Evolutionary conservation across 2,888 invertebrate genomes (phyloP).

Genomic region (Amphipyra berbera): DNA sequence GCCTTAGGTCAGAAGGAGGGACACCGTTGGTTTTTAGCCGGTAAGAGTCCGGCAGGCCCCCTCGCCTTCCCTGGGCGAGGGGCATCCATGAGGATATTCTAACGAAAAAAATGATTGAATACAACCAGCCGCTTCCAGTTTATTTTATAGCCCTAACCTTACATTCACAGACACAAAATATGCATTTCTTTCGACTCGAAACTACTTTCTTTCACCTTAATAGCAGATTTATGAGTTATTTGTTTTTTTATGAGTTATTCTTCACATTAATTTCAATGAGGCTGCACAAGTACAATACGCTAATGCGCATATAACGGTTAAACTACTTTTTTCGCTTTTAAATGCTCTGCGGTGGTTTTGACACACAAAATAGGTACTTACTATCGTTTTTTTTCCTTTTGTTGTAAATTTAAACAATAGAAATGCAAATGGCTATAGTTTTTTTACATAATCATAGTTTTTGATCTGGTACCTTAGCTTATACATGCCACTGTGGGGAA

Average conservation of each 20-base stretch:
- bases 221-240: slow-evolving; percentile 51
- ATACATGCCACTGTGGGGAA: too few relatives aligned
- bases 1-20: too few relatives aligned
- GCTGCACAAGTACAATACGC: slow-evolving; percentile 6
- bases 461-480: neutral
- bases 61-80: too few relatives aligned
- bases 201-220: slow-evolving; percentile 67
- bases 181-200: slow-evolving; percentile 2
- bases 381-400: slow-evolving; percentile 1
- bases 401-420: slow-evolving; percentile 13
- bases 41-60: too few relatives aligned
- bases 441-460: slow-evolving; percentile 2
- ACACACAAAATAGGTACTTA: neutral
- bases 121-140: too few relatives aligned
- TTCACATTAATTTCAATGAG: slow-evolving; percentile 16
- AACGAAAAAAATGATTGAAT: too few relatives aligned
- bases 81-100: too few relatives aligned
- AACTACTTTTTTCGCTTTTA: slow-evolving; percentile 1
- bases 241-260: slow-evolving; percentile 36
- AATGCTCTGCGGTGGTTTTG: slow-evolving; percentile 2
- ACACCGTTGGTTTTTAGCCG: too few relatives aligned
- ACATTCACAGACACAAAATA: neutral
- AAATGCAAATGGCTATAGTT: slow-evolving; percentile 1
- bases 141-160: too few relatives aligned
- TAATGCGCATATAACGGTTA: slow-evolving; percentile 10